Evolutionary conservation across 2,888 invertebrate species (phyloP).

Genomic region (Nomada fabriciana): DNA sequence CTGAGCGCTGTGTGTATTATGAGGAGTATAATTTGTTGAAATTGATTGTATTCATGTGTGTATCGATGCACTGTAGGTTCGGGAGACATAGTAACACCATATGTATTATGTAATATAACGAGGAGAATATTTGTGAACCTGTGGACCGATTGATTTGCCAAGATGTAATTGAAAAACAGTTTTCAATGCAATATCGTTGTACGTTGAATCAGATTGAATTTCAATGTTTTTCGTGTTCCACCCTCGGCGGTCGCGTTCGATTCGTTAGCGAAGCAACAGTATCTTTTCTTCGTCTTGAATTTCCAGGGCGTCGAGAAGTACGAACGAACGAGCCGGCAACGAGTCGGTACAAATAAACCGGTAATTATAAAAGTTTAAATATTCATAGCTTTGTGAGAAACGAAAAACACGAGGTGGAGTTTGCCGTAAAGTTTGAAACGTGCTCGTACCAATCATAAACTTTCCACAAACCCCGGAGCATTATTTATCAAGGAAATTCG

Average conservation of each 20-base stretch:
- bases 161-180: not conserved
- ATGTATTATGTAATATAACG: too few relatives aligned
- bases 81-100: too few relatives aligned
- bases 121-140: too few relatives aligned
- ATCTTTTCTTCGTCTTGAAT: slow-evolving; percentile 12
- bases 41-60: too few relatives aligned
- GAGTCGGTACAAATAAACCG: slow-evolving; percentile 31
- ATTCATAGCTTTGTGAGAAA: slow-evolving; percentile 49
- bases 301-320: slow-evolving; percentile 30
- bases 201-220: not conserved
- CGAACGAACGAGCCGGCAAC: slow-evolving; percentile 6
- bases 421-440: slow-evolving; percentile 39
- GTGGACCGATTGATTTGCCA: not conserved
- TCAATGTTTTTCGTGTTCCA: not conserved
- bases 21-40: too few relatives aligned
- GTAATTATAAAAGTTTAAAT: slow-evolving; percentile 49
- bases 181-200: not conserved
- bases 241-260: not conserved
- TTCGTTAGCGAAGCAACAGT: not conserved
- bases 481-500: slow-evolving; percentile 54
- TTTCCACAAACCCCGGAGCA: slow-evolving; percentile 36
- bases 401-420: slow-evolving; percentile 41
- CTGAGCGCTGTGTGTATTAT: too few relatives aligned
- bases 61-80: too few relatives aligned
- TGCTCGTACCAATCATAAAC: slow-evolving; percentile 43